Percentiles rank a stretch among this genome's conserved stretches.
Evolutionary conservation across 53 echinoderm and acorn worm species (phyloP).

Genomic region (Actinopyga echinites): DNA sequence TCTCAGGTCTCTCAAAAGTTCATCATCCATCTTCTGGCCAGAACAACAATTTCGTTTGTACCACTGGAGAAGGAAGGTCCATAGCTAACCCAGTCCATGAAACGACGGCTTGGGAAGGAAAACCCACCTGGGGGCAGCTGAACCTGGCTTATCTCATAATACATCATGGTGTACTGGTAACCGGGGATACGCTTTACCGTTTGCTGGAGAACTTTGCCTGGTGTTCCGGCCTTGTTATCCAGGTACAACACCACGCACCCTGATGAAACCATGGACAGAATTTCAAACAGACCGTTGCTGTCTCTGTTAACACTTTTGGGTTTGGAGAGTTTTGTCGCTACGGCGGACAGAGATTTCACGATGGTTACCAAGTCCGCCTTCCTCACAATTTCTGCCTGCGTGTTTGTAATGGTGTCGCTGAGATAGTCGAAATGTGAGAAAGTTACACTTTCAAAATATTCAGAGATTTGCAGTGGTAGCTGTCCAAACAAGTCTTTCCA

Average conservation of each 20-base stretch:
- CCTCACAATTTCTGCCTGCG: background rate
- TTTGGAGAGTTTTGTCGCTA: background rate
- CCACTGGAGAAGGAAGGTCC: slow-evolving; percentile 16
- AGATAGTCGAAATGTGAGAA: slow-evolving; percentile 3
- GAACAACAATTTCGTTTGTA: slow-evolving; percentile 5
- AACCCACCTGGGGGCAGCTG: slow-evolving; percentile 9
- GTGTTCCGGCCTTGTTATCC: slow-evolving; percentile 22
- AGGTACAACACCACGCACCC: slow-evolving; percentile 13
- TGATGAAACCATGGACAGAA: background rate
- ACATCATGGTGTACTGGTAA: background rate
- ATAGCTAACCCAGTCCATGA: slow-evolving; percentile 9
- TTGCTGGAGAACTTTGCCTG: background rate
- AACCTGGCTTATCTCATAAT: background rate
- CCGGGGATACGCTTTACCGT: background rate
- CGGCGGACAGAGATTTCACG: slow-evolving; percentile 13
- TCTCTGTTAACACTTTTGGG: background rate
- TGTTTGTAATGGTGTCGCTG: background rate
- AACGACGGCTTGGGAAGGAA: background rate
- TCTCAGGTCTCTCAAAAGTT: background rate
- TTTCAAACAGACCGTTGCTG: background rate
- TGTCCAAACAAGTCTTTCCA: background rate
- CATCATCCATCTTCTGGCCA: background rate
- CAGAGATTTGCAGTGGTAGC: background rate
- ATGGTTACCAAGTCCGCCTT: slow-evolving; percentile 11
- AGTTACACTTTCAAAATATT: background rate